Conservation (phyloP, 2,797 vertebrate species). For the Pitangus sulphuratus region DNA sequence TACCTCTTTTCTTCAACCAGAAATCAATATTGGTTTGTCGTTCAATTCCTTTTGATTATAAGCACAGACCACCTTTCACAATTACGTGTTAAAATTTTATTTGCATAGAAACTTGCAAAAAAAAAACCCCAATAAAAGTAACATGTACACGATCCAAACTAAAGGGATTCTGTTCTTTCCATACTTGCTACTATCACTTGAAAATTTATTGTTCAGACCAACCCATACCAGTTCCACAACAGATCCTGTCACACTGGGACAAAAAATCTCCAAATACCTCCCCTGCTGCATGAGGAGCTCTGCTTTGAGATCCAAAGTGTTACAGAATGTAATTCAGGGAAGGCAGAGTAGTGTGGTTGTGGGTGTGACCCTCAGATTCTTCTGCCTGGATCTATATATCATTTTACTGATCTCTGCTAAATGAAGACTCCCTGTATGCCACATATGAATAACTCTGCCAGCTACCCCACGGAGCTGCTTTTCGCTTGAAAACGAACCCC, state of each 20-base stretch:
- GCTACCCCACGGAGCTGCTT: not conserved
- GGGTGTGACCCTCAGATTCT: fast-evolving
- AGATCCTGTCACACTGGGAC: not conserved
- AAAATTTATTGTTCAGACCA: not conserved
- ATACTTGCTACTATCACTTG: not conserved
- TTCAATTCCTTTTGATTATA: not conserved
- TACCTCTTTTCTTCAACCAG: not conserved
- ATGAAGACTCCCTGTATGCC: not conserved
- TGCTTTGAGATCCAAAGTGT: not conserved
- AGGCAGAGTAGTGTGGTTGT: not conserved
- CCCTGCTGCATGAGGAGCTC: not conserved
- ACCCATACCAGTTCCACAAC: not conserved
- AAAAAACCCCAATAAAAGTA: not conserved
- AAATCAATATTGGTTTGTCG: not conserved
- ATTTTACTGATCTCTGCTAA: not conserved
- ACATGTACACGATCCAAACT: not conserved
- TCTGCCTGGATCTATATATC: not conserved
- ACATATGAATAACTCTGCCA: not conserved
- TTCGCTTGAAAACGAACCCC: fast-evolving
- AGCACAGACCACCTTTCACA: not conserved
- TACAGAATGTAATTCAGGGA: not conserved
- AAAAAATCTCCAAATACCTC: not conserved
- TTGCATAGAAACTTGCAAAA: not conserved
- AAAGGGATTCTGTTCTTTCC: not conserved
- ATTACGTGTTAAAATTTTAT: not conserved